Evolutionary conservation across 1,140 invertebrate species (phyloP), one percentile per base, ranked within the genome.

Genomic region (Coelopa frigida): DNA sequence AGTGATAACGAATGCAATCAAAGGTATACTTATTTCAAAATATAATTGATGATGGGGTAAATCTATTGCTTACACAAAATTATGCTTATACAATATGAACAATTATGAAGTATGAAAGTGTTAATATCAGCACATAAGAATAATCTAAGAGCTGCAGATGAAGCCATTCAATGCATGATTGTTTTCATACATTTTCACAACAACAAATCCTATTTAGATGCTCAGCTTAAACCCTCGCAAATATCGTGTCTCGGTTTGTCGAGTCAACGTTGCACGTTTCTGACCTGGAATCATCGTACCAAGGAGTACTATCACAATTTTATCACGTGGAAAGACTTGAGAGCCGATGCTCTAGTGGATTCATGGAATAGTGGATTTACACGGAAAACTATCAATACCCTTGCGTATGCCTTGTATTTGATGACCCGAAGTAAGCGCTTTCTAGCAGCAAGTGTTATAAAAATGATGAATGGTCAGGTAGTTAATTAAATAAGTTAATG

Each of bases 281-380:
- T 87, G 1, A 92, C 87, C 12, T 97, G 93, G 93, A 83, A 91
- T 56, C 78, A 79, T 51, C 72, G 79, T 39, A 92, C 83, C 29
- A 85, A 89, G 3, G 77, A 82, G 59, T 78, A 83, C 40, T 93
- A 88, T 70, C 93, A 96, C 68, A 91, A 91, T 58, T 89, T 98
- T 54, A 92, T 98, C 48, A 93, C 89, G 17, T 98, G 95, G 94
- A 96, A 96, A 67, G 94, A 98, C 71, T 57, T 88, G 22, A 76
- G 94, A 45, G 86, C 90, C 21, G 79, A 85, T 56, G 62, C 77
- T 23, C 70, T 91, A 44, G 91, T 95, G 0, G 80, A 85, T 38
- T 68, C 81, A 55, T 93, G 89, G 85, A 97, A 98, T 70, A 72
- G 78, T 8, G 94, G 91, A 4, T 74, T 85, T 33, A 80, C 73